These are phyloP conservation scores for Coptotermes formosanus DNA, from an alignment of 1,140 invertebrate species.

Conservation along the genomic window DNA sequence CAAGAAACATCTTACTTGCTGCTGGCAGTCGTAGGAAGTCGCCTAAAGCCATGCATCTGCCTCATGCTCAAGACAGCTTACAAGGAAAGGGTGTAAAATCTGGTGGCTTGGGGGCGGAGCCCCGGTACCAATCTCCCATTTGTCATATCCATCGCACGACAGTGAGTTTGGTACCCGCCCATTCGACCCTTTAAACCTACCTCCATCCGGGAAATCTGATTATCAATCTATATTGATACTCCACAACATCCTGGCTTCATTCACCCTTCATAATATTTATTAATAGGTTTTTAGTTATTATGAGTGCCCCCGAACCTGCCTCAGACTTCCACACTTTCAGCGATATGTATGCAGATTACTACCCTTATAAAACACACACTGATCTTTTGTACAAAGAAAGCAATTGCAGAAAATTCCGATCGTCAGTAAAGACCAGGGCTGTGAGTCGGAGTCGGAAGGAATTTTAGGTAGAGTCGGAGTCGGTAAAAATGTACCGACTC, in stretches of 20 bases:
- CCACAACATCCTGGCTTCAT: not conserved
- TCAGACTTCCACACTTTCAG: no score
- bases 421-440: no score
- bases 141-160: slow-evolving; percentile 7
- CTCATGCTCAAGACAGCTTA: slow-evolving; percentile 24
- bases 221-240: not conserved
- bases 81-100: slow-evolving; percentile 27
- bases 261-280: not conserved
- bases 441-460: no score
- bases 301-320: no score
- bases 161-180: not conserved
- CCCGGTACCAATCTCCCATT: not conserved
- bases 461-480: no score
- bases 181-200: not conserved
- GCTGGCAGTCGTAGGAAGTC: not conserved
- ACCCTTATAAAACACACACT: no score
- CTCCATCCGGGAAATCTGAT: not conserved
- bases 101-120: not conserved
- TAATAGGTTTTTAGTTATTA: not conserved
- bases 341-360: no score
- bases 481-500: no score
- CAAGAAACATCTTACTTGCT: not conserved
- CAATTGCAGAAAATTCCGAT: no score
- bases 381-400: no score
- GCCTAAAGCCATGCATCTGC: not conserved